Conservation (phyloP, 2,797 vertebrate genomes). For the Darevskia nairensis region DNA sequence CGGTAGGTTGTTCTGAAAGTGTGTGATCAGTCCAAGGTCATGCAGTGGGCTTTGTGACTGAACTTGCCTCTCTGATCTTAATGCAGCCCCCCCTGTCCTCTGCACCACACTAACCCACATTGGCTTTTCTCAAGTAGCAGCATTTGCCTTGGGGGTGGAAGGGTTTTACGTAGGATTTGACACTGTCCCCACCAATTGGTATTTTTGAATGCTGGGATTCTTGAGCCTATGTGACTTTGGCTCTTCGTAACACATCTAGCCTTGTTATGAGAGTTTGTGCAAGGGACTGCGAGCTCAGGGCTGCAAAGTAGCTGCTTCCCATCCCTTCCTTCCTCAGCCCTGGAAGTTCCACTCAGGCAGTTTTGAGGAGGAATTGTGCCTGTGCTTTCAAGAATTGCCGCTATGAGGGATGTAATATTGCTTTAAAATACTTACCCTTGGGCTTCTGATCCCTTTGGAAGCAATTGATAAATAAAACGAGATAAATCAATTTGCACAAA, state of each 20-base stretch:
- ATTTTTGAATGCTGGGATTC: neutral
- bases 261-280: neutral
- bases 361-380: neutral
- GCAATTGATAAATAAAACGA: too few species aligned
- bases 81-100: neutral
- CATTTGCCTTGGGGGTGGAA: neutral
- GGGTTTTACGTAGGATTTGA: neutral
- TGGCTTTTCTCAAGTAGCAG: neutral
- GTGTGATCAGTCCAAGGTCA: neutral
- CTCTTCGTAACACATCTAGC: neutral
- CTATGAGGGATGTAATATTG: neutral
- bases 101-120: neutral
- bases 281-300: neutral
- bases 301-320: neutral
- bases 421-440: neutral
- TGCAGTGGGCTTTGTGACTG: neutral
- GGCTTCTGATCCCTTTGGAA: neutral
- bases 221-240: neutral
- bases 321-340: neutral
- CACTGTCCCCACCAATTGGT: neutral
- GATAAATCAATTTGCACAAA: too few species aligned
- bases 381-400: neutral
- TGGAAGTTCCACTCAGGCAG: neutral
- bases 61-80: neutral
- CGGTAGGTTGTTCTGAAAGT: neutral